A percentile compares a stretch with the other conserved stretches of the same genome.
These are phyloP conservation scores for Coluber constrictor DNA, from an alignment of 2,797 vertebrate species.

Conservation along the genomic window DNA sequence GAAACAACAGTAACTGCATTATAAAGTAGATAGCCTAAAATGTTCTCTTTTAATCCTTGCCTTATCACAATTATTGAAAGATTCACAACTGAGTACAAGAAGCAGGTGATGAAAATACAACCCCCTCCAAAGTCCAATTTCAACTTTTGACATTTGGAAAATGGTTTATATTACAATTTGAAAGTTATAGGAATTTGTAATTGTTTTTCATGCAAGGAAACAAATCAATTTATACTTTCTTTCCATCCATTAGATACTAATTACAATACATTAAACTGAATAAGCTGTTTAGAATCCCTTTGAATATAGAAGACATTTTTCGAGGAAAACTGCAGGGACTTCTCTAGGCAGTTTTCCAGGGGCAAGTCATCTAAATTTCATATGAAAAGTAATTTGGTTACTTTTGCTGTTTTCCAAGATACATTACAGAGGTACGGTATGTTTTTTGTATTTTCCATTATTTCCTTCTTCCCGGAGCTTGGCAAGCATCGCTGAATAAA, in stretches of 20 bases:
- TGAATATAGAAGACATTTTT: background rate
- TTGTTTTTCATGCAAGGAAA: background rate
- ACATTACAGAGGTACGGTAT: background rate
- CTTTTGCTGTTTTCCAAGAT: background rate
- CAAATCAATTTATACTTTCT: background rate
- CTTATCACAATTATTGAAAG: background rate
- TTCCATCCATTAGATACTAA: background rate
- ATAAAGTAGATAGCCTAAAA: background rate
- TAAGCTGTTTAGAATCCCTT: background rate
- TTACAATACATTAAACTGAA: background rate
- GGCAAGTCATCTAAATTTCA: background rate
- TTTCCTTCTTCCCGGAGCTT: background rate
- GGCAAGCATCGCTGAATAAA: background rate
- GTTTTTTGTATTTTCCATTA: background rate
- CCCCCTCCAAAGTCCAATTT: background rate
- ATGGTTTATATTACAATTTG: background rate
- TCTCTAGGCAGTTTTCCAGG: background rate
- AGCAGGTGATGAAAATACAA: background rate
- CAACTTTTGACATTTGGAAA: background rate
- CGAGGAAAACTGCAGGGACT: background rate
- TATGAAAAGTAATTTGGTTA: background rate
- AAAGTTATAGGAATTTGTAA: background rate
- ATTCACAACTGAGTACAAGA: background rate
- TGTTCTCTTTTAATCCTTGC: background rate
- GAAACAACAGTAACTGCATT: background rate